These are phyloP conservation scores for Ochotona curzoniae DNA, from an alignment of 2,113 vertebrate genomes.

Conservation along the genomic window DNA sequence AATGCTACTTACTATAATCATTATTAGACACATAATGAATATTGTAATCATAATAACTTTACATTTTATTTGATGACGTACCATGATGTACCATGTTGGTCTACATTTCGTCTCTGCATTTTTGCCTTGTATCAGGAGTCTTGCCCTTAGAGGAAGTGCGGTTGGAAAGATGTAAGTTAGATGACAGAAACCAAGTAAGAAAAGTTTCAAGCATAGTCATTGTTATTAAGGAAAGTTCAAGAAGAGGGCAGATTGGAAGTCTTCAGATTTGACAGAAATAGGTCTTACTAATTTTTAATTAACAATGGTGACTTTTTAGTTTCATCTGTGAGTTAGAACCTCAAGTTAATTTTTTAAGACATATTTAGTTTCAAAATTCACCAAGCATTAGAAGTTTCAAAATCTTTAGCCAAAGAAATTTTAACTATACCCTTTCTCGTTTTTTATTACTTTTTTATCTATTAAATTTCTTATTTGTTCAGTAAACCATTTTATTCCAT, in stretches of 20 bases:
- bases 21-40: not conserved
- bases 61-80: not conserved
- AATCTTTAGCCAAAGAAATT: slow-evolving; percentile 50
- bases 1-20: not conserved
- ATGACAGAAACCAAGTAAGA: not conserved
- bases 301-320: not conserved
- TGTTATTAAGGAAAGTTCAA: not conserved
- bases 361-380: not conserved
- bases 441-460: slow-evolving; percentile 7
- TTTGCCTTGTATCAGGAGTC: not conserved
- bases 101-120: not conserved
- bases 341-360: slow-evolving; percentile 49
- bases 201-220: not conserved
- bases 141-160: not conserved
- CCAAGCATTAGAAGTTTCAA: slow-evolving; percentile 13
- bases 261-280: slow-evolving; percentile 25
- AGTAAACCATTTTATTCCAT: too few species aligned
- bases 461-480: too few species aligned
- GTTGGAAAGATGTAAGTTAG: not conserved
- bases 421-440: not conserved
- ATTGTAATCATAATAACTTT: not conserved
- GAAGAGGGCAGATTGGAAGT: not conserved
- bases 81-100: not conserved
- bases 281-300: not conserved
- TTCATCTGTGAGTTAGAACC: not conserved